Conservation (phyloP, 2,888 invertebrate species). For the Caenorhabditis wallacei region DNA sequence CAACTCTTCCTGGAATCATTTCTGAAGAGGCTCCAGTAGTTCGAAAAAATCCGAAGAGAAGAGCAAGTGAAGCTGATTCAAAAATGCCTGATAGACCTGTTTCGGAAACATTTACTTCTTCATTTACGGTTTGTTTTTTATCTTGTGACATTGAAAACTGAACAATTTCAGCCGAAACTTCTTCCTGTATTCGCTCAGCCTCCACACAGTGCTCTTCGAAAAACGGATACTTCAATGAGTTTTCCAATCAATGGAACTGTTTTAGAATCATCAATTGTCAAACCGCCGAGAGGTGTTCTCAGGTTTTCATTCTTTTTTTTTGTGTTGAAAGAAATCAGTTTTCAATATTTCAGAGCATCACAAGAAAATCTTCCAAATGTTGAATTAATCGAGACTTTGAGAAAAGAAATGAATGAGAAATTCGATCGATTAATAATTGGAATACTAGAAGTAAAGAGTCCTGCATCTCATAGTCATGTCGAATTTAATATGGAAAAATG, state of each 20-base stretch:
- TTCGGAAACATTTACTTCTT: constrained; percentile 37
- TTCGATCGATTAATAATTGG: constrained; percentile 49
- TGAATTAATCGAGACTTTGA: constrained; percentile 49
- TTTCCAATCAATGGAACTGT: constrained; percentile 68
- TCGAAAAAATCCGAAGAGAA: constrained; percentile 8
- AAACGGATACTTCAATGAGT: constrained; percentile 73
- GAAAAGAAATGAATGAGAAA: constrained; percentile 60
- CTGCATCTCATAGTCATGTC: constrained; percentile 40
- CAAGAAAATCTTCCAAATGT: constrained; percentile 50
- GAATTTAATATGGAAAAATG: constrained; percentile 41
- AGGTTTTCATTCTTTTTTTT: constrained; percentile 12
- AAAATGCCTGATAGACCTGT: constrained; percentile 49
- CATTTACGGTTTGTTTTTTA: constrained; percentile 22
- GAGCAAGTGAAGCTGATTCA: constrained; percentile 38
- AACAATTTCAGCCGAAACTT: constrained; percentile 43
- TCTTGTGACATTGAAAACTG: no score
- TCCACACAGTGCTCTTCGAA: constrained; percentile 70
- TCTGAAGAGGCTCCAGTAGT: constrained; percentile 59
- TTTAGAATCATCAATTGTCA: constrained; percentile 14
- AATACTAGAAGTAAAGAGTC: constrained; percentile 36
- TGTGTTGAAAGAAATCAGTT: neutral
- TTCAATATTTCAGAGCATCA: constrained; percentile 30
- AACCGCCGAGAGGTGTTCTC: constrained; percentile 58
- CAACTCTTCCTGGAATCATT: constrained; percentile 63
- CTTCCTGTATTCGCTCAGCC: constrained; percentile 57